Evolutionary conservation across 2,888 invertebrate genomes (phyloP).

Genomic region (Eumacrocentrus americanus): DNA sequence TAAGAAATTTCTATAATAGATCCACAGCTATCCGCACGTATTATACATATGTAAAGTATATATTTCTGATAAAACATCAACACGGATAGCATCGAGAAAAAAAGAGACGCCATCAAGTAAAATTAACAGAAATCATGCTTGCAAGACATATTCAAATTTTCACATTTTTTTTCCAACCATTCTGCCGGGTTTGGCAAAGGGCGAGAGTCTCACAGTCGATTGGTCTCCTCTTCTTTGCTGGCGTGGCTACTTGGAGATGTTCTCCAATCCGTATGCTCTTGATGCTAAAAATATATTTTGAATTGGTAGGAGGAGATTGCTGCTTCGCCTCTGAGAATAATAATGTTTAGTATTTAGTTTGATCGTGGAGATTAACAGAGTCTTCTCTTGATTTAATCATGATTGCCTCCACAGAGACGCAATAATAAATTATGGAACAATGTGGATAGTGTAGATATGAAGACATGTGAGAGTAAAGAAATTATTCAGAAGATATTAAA

Average conservation of each 20-base stretch:
- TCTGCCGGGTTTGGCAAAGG: not conserved
- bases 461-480: too few species aligned
- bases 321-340: not conserved
- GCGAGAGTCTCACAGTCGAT: slow-evolving; percentile 8
- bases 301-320: slow-evolving; percentile 53
- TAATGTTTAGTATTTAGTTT: not conserved
- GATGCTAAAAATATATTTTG: slow-evolving; percentile 53
- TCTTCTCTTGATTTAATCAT: not conserved
- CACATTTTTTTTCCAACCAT: not conserved
- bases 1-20: too few species aligned
- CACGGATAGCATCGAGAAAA: too few species aligned
- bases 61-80: not conserved
- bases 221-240: slow-evolving; percentile 29
- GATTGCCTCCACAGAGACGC: not conserved
- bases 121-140: too few species aligned
- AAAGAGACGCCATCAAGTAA: too few species aligned
- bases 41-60: not conserved
- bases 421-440: not conserved
- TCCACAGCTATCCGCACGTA: not conserved
- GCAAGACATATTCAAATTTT: not conserved
- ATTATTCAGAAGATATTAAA: not conserved
- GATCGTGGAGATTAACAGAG: not conserved
- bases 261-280: slow-evolving; percentile 47
- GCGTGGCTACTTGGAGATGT: slow-evolving; percentile 47
- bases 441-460: not conserved